Evolutionary conservation across 2,797 vertebrate genomes (phyloP).

Genomic region (Catamblyrhynchus diadema): DNA sequence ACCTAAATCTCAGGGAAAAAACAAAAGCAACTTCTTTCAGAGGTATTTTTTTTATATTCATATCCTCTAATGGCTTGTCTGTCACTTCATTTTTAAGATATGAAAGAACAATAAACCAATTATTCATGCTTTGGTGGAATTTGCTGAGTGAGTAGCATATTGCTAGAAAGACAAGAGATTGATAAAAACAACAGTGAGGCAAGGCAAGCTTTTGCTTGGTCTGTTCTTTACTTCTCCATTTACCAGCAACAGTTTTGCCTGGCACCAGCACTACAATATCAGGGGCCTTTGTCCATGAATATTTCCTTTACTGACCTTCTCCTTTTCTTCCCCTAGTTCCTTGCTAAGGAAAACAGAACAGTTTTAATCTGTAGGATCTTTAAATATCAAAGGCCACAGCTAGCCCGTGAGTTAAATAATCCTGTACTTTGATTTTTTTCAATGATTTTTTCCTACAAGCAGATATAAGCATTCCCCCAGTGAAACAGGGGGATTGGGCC

Average conservation of each 20-base stretch:
- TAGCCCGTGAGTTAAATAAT: background rate
- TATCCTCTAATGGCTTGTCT: background rate
- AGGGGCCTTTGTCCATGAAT: background rate
- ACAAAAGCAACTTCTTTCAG: background rate
- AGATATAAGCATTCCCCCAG: background rate
- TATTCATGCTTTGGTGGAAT: background rate
- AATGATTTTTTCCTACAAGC: background rate
- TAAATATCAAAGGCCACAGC: background rate
- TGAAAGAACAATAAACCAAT: background rate
- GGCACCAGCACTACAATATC: background rate
- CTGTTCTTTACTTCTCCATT: background rate
- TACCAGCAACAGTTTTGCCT: background rate
- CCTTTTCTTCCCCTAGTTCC: background rate
- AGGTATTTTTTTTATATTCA: background rate
- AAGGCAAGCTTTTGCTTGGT: background rate
- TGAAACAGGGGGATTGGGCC: background rate
- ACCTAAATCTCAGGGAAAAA: background rate
- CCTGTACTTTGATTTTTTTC: background rate
- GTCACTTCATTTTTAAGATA: background rate
- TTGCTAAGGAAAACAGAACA: background rate
- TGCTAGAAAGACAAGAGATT: background rate
- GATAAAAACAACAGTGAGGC: background rate
- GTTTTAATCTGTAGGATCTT: background rate
- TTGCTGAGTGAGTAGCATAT: background rate
- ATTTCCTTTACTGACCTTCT: background rate